Percentiles rank a stretch among this genome's conserved stretches.
phyloP scores from a whole-genome alignment of 2,888 invertebrate species.

The Philereme transversata region DNA sequence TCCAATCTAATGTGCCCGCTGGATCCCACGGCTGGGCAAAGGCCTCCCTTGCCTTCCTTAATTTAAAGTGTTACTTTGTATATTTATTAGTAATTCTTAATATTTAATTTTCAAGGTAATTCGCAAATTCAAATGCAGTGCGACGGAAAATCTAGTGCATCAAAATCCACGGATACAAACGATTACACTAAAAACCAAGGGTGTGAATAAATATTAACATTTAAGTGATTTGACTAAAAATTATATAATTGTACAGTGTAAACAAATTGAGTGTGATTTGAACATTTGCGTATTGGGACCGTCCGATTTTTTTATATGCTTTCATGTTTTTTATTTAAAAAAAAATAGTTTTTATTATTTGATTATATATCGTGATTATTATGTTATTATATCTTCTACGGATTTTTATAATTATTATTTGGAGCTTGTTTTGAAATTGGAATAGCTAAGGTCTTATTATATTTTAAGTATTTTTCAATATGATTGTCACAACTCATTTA shows the following conservation, averaged over 20 bases:
- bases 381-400: neutral
- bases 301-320: slow-evolving; percentile 25
- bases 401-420: no score
- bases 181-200: slow-evolving; percentile 54
- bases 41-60: no score
- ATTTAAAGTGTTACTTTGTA: neutral
- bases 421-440: no score
- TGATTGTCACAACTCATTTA: no score
- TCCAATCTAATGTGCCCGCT: no score
- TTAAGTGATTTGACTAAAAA: slow-evolving; percentile 21
- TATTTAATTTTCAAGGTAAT: slow-evolving; percentile 48
- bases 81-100: neutral
- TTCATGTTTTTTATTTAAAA: neutral
- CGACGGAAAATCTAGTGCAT: slow-evolving; percentile 55
- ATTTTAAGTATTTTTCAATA: no score
- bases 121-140: slow-evolving; percentile 48
- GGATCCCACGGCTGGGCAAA: no score
- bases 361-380: neutral
- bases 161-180: slow-evolving; percentile 58
- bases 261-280: slow-evolving; percentile 25
- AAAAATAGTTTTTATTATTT: slow-evolving; percentile 1
- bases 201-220: slow-evolving; percentile 45
- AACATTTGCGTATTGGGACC: slow-evolving; percentile 30
- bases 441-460: no score
- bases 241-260: slow-evolving; percentile 35